Evolutionary conservation across 2,888 invertebrate genomes (phyloP).

Genomic region (Thymelicus acteon): DNA sequence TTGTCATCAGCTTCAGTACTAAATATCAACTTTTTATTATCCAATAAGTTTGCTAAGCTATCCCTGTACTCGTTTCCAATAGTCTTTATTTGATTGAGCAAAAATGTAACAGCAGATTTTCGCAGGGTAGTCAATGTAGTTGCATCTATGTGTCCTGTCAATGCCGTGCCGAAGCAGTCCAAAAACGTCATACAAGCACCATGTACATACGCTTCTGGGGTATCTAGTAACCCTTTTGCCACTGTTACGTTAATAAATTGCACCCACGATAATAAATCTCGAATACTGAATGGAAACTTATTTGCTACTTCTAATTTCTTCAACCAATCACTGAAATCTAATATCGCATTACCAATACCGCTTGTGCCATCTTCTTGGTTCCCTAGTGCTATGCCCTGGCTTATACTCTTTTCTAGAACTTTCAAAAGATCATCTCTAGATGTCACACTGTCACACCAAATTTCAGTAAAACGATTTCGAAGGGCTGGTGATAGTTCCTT

Average conservation of each 20-base stretch:
- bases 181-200: slow-evolving; percentile 96
- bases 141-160: slow-evolving; percentile 88
- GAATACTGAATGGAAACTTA: slow-evolving; percentile 93
- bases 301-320: slow-evolving; percentile 88
- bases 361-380: slow-evolving; percentile 81
- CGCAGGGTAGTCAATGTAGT: slow-evolving; percentile 74
- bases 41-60: slow-evolving; percentile 58
- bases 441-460: slow-evolving; percentile 96
- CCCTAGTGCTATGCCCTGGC: slow-evolving; percentile 78
- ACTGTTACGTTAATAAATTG: slow-evolving; percentile 91
- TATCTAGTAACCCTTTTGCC: slow-evolving; percentile 67
- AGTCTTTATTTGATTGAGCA: slow-evolving; percentile 81
- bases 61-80: slow-evolving; percentile 68
- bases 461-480: slow-evolving; percentile 98
- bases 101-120: slow-evolving; percentile 81
- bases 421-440: slow-evolving; percentile 89
- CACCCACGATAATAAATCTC: slow-evolving; percentile 97
- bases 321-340: slow-evolving; percentile 93
- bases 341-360: slow-evolving; percentile 88
- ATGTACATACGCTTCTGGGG: slow-evolving; percentile 91
- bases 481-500: slow-evolving; percentile 99
- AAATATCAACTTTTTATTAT: slow-evolving; percentile 63
- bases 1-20: slow-evolving; percentile 62
- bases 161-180: slow-evolving; percentile 95
- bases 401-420: slow-evolving; percentile 93